Evolutionary conservation across 1,140 invertebrate species (phyloP), one percentile per base, ranked within the genome.

Genomic region (Diplogasteroides magnus): DNA sequence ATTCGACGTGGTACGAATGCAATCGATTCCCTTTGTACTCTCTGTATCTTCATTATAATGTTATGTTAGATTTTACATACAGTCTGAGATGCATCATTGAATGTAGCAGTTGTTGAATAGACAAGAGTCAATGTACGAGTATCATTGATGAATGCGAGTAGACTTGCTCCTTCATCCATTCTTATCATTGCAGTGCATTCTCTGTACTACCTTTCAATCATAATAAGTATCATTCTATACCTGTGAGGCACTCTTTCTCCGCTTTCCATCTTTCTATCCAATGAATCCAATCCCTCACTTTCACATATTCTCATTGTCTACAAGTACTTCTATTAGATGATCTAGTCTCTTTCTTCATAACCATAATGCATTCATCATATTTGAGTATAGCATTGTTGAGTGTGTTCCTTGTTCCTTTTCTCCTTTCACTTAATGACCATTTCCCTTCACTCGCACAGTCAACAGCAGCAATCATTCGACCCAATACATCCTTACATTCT

Each of bases 301-400:
- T 48, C 37, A 19, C 6, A 11, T 6, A 48, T 48, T 19, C 19
- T 48, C 37, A 6, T 19, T 19, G 19, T 48, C 37, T 48, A 19
- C 37, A 48, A 48, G 6, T 6, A 11, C 37, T 11, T 48, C n/a
- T n/a, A n/a, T n/a, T n/a, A n/a, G n/a, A n/a, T 48, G 19, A 48
- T 48, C 19, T 48, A 48, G 6, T 48, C 37, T 48, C 19, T 19
- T 88, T 88, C 1, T 48, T 6, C 37, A 48, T 48, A 19, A 48
- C 37, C 37, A 48, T 48, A 19, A 48, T 48, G 6, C 6, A 48
- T 6, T 48, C 37, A 19, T 48, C 37, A 19, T 48, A 48, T 19
- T 48, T 48, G 37, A 48, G 19, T 19, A 11, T 48, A 19, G 19
- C 6, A 6, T 48, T 48, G 19, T 48, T 19, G 37, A 48, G 37